phyloP scores from a whole-genome alignment of 2,113 vertebrate species.

The Channa argus region DNA sequence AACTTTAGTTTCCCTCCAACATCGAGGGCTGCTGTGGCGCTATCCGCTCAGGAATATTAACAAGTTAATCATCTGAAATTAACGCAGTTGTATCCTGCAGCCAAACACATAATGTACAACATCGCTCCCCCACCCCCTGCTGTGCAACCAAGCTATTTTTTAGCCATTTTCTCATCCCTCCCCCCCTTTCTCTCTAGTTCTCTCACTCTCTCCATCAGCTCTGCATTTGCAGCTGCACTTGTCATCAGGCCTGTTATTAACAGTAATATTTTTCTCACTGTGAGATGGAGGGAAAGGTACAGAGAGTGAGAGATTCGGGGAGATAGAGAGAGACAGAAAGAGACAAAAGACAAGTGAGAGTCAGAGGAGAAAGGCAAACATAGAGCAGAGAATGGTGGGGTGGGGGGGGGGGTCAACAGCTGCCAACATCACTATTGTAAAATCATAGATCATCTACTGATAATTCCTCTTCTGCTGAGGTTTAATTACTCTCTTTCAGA shows the following conservation, averaged over 20 bases:
- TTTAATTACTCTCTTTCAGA: slow-evolving; percentile 68
- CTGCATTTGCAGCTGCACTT: slow-evolving; percentile 67
- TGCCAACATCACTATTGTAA: slow-evolving; percentile 46
- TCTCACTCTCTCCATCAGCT: slow-evolving; percentile 34
- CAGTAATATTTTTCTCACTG: slow-evolving; percentile 64
- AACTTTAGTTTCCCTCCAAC: slow-evolving; percentile 59
- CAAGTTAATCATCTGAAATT: slow-evolving; percentile 81
- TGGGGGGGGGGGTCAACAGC: slow-evolving; percentile 4
- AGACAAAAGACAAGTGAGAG: slow-evolving; percentile 32
- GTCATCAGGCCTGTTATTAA: slow-evolving; percentile 74
- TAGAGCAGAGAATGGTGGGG: slow-evolving; percentile 5
- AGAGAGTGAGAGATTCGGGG: slow-evolving; percentile 38
- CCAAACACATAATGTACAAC: slow-evolving; percentile 54
- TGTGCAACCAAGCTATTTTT: slow-evolving; percentile 35
- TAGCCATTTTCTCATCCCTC: slow-evolving; percentile 28
- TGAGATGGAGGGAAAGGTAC: slow-evolving; percentile 30
- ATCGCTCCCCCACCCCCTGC: slow-evolving; percentile 5
- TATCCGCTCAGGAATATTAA: slow-evolving; percentile 74
- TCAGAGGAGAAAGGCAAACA: slow-evolving; percentile 34
- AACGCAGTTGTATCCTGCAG: slow-evolving; percentile 64
- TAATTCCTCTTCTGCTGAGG: slow-evolving; percentile 52
- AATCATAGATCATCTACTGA: slow-evolving; percentile 51
- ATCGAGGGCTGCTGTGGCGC: slow-evolving; percentile 25
- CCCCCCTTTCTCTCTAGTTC: background rate
- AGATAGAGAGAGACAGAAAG: background rate